Conservation (phyloP, 2,113 vertebrate genomes). For the Apaloderma vittatum region DNA sequence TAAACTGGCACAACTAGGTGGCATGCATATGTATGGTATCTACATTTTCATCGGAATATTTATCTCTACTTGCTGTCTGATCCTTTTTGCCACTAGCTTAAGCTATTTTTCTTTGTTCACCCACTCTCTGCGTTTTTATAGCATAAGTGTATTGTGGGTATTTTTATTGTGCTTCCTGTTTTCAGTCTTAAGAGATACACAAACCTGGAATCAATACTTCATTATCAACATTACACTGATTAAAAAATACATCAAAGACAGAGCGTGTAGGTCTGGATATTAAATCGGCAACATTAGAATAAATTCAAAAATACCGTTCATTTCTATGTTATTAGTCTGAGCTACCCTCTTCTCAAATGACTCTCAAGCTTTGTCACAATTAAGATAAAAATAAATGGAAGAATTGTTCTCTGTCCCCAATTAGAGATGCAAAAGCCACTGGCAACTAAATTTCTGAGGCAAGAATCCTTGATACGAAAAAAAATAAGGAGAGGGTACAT, state of each 20-base stretch:
- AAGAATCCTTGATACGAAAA: not conserved
- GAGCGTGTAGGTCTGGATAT: not conserved
- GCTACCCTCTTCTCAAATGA: not conserved
- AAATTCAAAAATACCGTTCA: not conserved
- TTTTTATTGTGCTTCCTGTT: not conserved
- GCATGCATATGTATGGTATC: conserved; percentile 32
- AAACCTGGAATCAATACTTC: not conserved
- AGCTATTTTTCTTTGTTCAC: not conserved
- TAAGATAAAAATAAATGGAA: not conserved
- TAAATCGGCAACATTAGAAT: not conserved
- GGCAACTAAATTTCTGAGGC: not conserved
- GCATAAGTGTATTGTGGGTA: fast-evolving
- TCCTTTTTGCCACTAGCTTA: conserved; percentile 6
- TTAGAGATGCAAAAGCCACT: not conserved
- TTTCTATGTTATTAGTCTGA: not conserved
- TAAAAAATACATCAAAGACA: not conserved
- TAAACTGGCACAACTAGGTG: conserved; percentile 55
- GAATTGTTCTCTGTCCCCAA: not conserved
- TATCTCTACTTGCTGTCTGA: not conserved
- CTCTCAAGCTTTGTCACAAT: not conserved
- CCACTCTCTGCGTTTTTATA: not conserved
- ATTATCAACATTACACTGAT: not conserved
- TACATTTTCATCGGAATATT: conserved; percentile 34
- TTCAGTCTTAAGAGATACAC: not conserved
- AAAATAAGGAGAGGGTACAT: not conserved